Base-by-base conservation (phyloP, 1,140 invertebrate genomes). In the Helicoverpa zea region DNA sequence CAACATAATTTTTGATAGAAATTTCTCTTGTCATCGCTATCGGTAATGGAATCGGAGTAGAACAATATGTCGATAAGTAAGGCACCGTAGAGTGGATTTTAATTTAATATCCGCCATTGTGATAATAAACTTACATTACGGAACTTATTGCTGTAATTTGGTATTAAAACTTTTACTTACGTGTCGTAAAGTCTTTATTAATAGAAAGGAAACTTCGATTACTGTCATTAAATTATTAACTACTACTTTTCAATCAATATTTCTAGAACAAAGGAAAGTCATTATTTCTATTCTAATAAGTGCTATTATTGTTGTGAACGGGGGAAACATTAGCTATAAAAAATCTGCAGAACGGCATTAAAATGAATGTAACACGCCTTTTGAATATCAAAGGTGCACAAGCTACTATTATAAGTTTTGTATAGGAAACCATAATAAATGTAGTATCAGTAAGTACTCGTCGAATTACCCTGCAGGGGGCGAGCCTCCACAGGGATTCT, bases 401-500 rank as follows among this genome's bases (percentile, higher is more conserved):
- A 51, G 73, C 18, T 61, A 51, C 47, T 51, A 49, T 61, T 61
- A 18, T 51, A 49, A 30, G 35, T 63, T 29, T 77, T 77, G 61
- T 77, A 52, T 77, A 56, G 18, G 49, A 49, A 77, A 66, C 61
- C 49, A 66, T 77, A 75, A 75, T 61, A 77, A 77, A 64, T 64
- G 59, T 64, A 70, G 30, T 79, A 79, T 70, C 64, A 23, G 64
- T 43, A 30, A 35, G 74, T 61, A 68, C 70, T 58, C 68, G 70
- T 79, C 47, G 70, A 79, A 75, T 79, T 82, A 75, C 63, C 68
- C 81, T 52, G 70, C 77, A 64, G 68, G 81, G 81, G 76, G 81
- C 66, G 66, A 47, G 52, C 47, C 61, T 14, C 81, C 77, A 16
- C 76, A 58, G 81, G 81, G 81, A 82, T 59, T 23, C 81, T 66